phyloP scores from a whole-genome alignment of 2,888 invertebrate genomes.

The Nephrotoma flavescens region DNA sequence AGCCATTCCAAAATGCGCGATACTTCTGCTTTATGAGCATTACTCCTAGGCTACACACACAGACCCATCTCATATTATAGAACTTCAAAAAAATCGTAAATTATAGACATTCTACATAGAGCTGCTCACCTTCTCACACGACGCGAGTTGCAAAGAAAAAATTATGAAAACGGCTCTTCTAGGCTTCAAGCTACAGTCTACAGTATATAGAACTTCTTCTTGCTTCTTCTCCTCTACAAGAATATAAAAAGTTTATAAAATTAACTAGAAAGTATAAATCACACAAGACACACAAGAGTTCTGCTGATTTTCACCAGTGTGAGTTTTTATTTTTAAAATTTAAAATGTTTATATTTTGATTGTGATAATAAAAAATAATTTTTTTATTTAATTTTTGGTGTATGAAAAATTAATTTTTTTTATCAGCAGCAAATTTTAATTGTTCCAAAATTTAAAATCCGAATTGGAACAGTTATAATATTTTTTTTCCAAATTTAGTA shows the following conservation, averaged over 20 bases:
- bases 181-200: neutral
- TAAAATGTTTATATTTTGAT: neutral
- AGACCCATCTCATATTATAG: neutral
- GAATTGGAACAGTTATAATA: neutral
- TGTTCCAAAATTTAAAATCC: neutral
- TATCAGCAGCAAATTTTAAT: neutral
- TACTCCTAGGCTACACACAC: neutral
- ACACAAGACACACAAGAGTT: constrained; percentile 6
- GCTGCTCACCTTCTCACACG: neutral
- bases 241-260: neutral
- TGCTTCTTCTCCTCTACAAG: constrained; percentile 4
- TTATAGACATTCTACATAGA: neutral
- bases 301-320: constrained; percentile 8
- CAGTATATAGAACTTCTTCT: neutral
- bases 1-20: neutral
- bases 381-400: neutral
- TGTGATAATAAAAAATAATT: neutral
- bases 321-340: constrained; percentile 5
- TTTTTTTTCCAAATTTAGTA: neutral
- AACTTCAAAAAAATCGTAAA: neutral
- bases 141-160: neutral
- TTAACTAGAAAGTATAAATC: neutral
- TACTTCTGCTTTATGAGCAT: constrained; percentile 1
- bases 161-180: neutral
- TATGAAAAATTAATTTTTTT: neutral